phyloP scores from a whole-genome alignment of 2,113 vertebrate species.

The Dendrocopos noguchii region DNA sequence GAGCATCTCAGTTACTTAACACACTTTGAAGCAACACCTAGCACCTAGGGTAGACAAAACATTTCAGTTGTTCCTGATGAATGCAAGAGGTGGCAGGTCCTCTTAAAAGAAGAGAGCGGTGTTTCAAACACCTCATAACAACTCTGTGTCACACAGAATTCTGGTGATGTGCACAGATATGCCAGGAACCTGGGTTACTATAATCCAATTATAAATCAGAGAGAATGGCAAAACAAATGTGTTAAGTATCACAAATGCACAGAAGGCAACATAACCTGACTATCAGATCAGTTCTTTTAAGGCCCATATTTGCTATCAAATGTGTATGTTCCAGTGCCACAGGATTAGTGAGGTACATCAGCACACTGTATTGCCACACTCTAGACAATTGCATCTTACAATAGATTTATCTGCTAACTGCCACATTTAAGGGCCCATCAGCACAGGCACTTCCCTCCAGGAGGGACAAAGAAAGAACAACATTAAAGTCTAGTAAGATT shows the following conservation, averaged over 20 bases:
- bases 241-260: not conserved
- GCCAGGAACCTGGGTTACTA: not conserved
- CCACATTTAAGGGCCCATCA: not conserved
- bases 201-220: not conserved
- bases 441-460: not conserved
- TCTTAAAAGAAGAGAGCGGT: not conserved
- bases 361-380: not conserved
- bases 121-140: not conserved
- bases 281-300: not conserved
- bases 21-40: not conserved
- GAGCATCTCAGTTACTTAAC: not conserved
- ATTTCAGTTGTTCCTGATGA: not conserved
- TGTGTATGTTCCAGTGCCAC: not conserved
- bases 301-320: not conserved
- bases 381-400: not conserved
- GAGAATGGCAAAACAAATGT: not conserved
- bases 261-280: not conserved
- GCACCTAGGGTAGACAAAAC: not conserved
- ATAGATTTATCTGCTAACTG: not conserved
- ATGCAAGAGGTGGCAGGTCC: not conserved
- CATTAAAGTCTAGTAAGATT: accelerated
- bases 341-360: not conserved
- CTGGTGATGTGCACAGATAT: not conserved
- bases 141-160: not conserved
- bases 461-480: not conserved